Conservation (phyloP, 2,113 vertebrate genomes). For the Pterocles burchelli region DNA sequence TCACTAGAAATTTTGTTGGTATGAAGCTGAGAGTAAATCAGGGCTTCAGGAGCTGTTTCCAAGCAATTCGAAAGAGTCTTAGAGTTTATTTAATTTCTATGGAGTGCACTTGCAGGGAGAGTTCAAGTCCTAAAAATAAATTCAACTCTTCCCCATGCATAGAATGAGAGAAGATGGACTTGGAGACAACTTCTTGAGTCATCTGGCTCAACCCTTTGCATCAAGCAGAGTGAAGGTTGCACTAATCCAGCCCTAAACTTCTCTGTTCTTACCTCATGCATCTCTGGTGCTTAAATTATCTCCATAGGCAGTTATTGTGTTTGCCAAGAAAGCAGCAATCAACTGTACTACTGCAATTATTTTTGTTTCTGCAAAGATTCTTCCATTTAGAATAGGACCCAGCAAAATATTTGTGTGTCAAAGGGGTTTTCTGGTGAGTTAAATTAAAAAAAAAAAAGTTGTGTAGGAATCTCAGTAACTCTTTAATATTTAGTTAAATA, state of each 20-base stretch:
- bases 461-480: not conserved
- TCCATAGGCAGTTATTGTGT: not conserved
- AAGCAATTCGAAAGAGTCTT: not conserved
- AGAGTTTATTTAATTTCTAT: not conserved
- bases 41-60: not conserved
- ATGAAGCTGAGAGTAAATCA: not conserved
- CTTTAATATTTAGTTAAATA: conserved; percentile 9
- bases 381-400: not conserved
- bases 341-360: not conserved
- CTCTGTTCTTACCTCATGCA: not conserved
- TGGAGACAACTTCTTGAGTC: not conserved
- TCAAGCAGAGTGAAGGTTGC: not conserved
- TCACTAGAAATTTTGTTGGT: not conserved
- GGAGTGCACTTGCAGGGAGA: not conserved
- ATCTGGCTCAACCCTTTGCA: not conserved
- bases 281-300: not conserved
- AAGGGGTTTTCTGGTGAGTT: conserved; percentile 42
- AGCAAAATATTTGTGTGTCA: not conserved
- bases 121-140: not conserved
- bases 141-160: not conserved
- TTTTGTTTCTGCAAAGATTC: not conserved
- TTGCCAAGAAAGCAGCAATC: not conserved
- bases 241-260: not conserved
- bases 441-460: not conserved
- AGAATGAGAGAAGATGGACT: not conserved